phyloP scores from a whole-genome alignment of 1,140 invertebrate species.

The Drosophila murphyi region DNA sequence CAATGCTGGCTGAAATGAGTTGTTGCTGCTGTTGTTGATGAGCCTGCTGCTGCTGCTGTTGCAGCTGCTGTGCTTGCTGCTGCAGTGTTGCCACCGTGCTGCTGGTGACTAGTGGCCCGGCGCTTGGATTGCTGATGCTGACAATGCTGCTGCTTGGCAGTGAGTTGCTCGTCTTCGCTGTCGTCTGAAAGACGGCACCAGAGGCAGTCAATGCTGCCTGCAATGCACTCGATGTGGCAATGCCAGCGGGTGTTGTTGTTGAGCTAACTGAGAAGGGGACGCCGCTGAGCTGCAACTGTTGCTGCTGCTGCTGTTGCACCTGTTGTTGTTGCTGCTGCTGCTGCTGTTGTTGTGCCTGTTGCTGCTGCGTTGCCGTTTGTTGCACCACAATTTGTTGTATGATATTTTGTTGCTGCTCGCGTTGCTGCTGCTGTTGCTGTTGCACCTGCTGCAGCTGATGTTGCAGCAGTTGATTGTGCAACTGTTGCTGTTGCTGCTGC shows the following conservation, averaged over 20 bases:
- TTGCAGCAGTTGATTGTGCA: conserved; percentile 1
- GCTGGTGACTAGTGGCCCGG: conserved; percentile 72
- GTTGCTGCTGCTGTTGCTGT: conserved; percentile 76
- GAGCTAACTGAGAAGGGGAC: conserved; percentile 85
- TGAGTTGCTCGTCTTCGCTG: conserved; percentile 53
- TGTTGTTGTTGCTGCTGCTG: conserved; percentile 41
- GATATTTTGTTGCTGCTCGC: conserved; percentile 76
- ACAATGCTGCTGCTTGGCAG: conserved; percentile 71
- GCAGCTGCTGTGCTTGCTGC: conserved; percentile 60
- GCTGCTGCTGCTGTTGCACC: conserved; percentile 45
- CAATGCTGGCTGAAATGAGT: conserved; percentile 53
- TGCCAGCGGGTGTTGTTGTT: conserved; percentile 84
- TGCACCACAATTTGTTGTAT: conserved; percentile 79
- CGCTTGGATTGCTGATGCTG: conserved; percentile 73
- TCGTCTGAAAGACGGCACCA: conserved; percentile 62
- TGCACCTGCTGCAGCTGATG: conserved; percentile 51
- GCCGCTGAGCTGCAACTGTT: conserved; percentile 54
- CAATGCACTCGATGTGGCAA: conserved; percentile 73
- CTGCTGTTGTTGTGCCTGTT: conserved; percentile 72
- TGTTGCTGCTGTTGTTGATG: conserved; percentile 48
- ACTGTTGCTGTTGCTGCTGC: conserved; percentile 63
- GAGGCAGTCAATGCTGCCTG: conserved; percentile 60
- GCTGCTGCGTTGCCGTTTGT: conserved; percentile 45
- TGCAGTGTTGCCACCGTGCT: conserved; percentile 69
- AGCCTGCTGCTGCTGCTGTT: conserved; percentile 48